A percentile compares a stretch with the other conserved stretches of the same genome.
phyloP scores from a whole-genome alignment of 2,113 vertebrate genomes.

The Genyomyrus donnyi region DNA sequence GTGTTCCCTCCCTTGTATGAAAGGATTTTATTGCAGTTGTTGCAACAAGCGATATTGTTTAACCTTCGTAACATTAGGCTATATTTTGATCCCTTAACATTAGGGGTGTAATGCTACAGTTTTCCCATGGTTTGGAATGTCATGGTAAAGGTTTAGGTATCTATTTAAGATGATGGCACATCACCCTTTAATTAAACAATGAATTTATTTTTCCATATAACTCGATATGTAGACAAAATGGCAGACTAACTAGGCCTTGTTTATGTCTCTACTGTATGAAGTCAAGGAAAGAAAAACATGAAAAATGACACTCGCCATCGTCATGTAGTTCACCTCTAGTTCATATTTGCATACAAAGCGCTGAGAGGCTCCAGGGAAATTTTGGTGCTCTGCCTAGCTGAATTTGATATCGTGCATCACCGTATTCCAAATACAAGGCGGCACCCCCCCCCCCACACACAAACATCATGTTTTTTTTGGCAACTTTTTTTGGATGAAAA shows the following conservation, averaged over 20 bases:
- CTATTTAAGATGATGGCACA: too few species aligned
- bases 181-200: background rate
- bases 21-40: background rate
- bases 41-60: background rate
- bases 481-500: background rate
- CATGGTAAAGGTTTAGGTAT: background rate
- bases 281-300: background rate
- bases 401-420: background rate
- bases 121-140: background rate
- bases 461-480: background rate
- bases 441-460: too few species aligned
- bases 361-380: background rate
- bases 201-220: background rate
- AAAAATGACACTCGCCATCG: background rate
- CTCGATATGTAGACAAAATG: background rate
- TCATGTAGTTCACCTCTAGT: background rate
- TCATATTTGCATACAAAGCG: background rate
- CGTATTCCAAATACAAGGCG: background rate
- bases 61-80: background rate
- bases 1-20: background rate
- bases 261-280: background rate
- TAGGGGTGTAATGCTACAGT: background rate
- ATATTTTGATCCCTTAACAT: background rate
- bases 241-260: background rate
- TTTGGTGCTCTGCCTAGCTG: background rate